Evolutionary conservation across 2,113 vertebrate species (phyloP), one percentile per base, ranked within the genome.

Genomic region (Antennarius striatus): DNA sequence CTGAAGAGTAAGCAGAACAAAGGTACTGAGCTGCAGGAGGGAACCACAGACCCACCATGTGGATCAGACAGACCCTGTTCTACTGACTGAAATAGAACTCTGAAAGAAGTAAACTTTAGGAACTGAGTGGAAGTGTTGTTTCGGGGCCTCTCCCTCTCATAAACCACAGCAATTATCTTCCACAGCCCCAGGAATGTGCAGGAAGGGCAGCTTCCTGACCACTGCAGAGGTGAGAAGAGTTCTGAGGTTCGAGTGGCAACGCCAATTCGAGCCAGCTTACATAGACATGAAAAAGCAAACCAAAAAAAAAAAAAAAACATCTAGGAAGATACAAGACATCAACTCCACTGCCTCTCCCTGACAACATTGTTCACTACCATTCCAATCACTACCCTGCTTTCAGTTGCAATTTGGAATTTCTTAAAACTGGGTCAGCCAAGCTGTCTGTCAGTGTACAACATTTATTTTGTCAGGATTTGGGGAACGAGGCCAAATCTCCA

Each of bases 361-460:
- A 39, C 49, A 53, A 47, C 62, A 49, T 50, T 6, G 11, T 28
- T 17, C 50, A 14, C 36, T 47, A 51, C 36, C 47, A 51, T 36
- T 50, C 48, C 63, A 45, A 45, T 67, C 71, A 57, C 42, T 59
- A 56, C 61, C 67, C 58, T 58, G 67, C 71, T 88, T 90, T 82
- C 49, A 86, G 77, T 87, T 85, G 72, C 79, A 83, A 84, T 84
- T 72, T 64, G 83, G 77, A 80, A 78, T 82, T 73, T 47, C 65
- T 74, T 60, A 82, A 81, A 92, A 90, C 74, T 90, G 80, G 89
- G 90, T 92, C 90, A 89, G 86, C 87, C 86, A 90, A 88, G 73
- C 69, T 77, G 76, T 85, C 76, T 66, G 76, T 87, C 85, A 89
- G 77, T 39, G n/a, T 30, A 48, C 80, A 85, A 62, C 88, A 89